phyloP scores from a whole-genome alignment of 2,797 vertebrate genomes.

The Dermochelys coriacea region DNA sequence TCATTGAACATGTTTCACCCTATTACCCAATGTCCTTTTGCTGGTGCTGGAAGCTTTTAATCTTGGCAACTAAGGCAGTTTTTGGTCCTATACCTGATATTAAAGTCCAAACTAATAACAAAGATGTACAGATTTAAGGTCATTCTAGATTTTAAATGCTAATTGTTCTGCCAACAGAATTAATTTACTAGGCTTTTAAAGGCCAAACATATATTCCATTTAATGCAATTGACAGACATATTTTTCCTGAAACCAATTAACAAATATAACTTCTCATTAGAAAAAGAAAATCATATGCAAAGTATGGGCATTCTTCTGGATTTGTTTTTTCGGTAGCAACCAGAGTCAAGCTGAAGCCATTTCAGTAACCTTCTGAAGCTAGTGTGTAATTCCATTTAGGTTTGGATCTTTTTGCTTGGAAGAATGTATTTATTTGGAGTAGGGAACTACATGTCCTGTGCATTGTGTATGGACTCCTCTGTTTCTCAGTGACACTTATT shows the following conservation, averaged over 20 bases:
- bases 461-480: neutral
- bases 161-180: conserved; percentile 92
- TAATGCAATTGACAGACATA: conserved; percentile 78
- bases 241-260: conserved; percentile 76
- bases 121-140: conserved; percentile 90
- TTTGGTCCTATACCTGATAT: conserved; percentile 72
- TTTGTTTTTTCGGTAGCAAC: neutral
- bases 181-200: conserved; percentile 89
- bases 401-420: neutral
- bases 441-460: neutral
- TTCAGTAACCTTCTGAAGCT: conserved; percentile 8
- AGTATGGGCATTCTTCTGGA: conserved; percentile 34
- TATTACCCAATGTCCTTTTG: conserved; percentile 81
- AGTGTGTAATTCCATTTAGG: neutral
- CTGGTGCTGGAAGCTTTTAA: conserved; percentile 80
- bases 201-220: conserved; percentile 83
- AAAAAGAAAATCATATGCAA: conserved; percentile 37
- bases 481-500: neutral
- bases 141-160: conserved; percentile 91
- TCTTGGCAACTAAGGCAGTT: conserved; percentile 73
- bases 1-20: conserved; percentile 87
- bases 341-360: conserved; percentile 27
- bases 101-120: conserved; percentile 88
- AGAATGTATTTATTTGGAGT: neutral
- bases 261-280: conserved; percentile 45